Conservation (phyloP, 2,888 invertebrate genomes). For the Drosophila prolongata region DNA sequence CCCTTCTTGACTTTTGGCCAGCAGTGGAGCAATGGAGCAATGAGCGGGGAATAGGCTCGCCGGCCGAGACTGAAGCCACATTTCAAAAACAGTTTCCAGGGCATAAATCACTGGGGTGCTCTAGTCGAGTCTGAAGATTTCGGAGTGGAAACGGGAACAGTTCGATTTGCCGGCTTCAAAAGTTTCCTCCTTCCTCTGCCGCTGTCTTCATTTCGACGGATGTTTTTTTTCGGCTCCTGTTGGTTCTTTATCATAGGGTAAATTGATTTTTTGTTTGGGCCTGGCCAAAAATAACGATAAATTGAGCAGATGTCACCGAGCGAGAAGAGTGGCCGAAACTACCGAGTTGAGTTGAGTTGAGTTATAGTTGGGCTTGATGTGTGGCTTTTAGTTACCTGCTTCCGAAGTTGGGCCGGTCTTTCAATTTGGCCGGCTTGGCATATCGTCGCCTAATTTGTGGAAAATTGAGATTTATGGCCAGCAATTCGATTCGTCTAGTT, state of each 20-base stretch:
- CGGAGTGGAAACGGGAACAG: slow-evolving; percentile 35
- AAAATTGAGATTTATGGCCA: slow-evolving; percentile 76
- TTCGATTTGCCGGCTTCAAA: slow-evolving; percentile 70
- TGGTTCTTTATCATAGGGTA: slow-evolving; percentile 69
- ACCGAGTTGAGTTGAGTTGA: slow-evolving; percentile 69
- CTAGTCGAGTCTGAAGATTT: slow-evolving; percentile 46
- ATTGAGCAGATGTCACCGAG: slow-evolving; percentile 77
- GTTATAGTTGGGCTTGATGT: slow-evolving; percentile 70
- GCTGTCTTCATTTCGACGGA: slow-evolving; percentile 34
- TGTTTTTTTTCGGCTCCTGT: slow-evolving; percentile 31
- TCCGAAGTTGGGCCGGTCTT: slow-evolving; percentile 1
- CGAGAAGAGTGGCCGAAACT: slow-evolving; percentile 31
- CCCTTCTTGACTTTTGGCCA: slow-evolving; percentile 70
- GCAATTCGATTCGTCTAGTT: slow-evolving; percentile 20
- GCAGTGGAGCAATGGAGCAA: slow-evolving; percentile 46
- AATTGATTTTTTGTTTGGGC: slow-evolving; percentile 71
- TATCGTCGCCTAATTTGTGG: slow-evolving; percentile 76
- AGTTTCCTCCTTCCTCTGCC: slow-evolving; percentile 14
- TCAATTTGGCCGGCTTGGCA: slow-evolving; percentile 39
- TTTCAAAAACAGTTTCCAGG: slow-evolving; percentile 78
- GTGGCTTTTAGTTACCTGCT: slow-evolving; percentile 64
- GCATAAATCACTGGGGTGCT: slow-evolving; percentile 76
- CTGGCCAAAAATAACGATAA: slow-evolving; percentile 72
- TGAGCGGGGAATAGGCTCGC: slow-evolving; percentile 47
- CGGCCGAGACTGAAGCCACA: slow-evolving; percentile 61